Conservation (phyloP, 2,888 invertebrate genomes). For the Metacarcinus magister region DNA sequence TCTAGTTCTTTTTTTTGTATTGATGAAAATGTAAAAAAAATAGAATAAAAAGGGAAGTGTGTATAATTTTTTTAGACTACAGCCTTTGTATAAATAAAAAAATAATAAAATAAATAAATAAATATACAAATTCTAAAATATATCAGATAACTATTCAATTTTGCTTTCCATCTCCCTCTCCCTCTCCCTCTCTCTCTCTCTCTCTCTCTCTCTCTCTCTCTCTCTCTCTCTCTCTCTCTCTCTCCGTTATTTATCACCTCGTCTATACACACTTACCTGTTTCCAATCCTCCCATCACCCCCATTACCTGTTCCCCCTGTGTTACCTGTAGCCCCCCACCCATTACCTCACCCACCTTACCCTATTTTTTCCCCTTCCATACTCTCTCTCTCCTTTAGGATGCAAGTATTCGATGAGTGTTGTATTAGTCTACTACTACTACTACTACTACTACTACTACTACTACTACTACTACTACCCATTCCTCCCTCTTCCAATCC, state of each 20-base stretch:
- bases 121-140: no score
- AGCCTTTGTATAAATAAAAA: no score
- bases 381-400: background rate
- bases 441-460: constrained; percentile 2
- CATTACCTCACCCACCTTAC: background rate
- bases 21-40: no score
- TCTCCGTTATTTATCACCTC: no score
- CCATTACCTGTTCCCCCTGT: background rate
- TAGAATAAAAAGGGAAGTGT: no score
- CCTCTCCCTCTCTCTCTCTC: background rate
- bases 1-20: no score
- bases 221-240: background rate
- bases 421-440: background rate
- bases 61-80: no score
- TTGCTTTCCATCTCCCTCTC: background rate
- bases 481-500: background rate
- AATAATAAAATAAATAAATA: no score
- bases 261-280: background rate
- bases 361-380: background rate
- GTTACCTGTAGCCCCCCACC: background rate
- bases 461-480: background rate
- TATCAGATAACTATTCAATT: no score
- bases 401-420: background rate
- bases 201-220: background rate
- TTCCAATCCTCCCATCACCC: background rate